A percentile compares a stretch with the other conserved stretches of the same genome.
These are phyloP conservation scores for Microctonus aethiopoides DNA, from an alignment of 2,888 invertebrate genomes.

Conservation along the genomic window DNA sequence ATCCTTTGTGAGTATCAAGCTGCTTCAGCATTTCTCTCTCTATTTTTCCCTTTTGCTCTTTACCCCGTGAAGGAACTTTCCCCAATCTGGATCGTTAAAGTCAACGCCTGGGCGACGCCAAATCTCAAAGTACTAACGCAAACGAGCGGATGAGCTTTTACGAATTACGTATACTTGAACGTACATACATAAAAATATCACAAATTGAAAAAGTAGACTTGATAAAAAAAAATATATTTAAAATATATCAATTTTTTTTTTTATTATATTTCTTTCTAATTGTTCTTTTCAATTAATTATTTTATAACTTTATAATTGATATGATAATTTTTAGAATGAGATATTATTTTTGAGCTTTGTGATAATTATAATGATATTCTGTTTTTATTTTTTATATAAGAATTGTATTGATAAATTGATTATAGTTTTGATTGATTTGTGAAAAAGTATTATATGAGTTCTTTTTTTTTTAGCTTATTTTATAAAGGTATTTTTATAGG, in stretches of 20 bases:
- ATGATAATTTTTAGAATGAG: too few relatives aligned
- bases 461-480: too few relatives aligned
- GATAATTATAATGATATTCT: too few relatives aligned
- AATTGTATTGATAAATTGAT: too few relatives aligned
- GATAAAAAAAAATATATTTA: not conserved
- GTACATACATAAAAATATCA: not conserved
- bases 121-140: constrained; percentile 56
- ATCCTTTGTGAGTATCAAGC: constrained; percentile 41
- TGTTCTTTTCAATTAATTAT: too few relatives aligned
- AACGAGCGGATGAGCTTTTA: constrained; percentile 58
- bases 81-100: constrained; percentile 57
- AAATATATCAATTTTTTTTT: not conserved
- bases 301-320: too few relatives aligned
- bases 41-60: not conserved
- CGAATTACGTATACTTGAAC: constrained; percentile 52
- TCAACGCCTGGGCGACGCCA: constrained; percentile 51
- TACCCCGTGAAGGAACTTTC: constrained; percentile 43
- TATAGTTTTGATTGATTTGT: too few relatives aligned
- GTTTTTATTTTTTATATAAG: too few relatives aligned
- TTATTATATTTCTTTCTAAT: too few relatives aligned
- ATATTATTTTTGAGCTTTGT: too few relatives aligned
- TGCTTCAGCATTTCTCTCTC: constrained; percentile 10
- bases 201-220: not conserved
- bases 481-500: too few relatives aligned
- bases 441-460: too few relatives aligned